These are phyloP conservation scores for Chascanopsetta lugubris DNA, from an alignment of 2,113 vertebrate genomes.

Conservation along the genomic window DNA sequence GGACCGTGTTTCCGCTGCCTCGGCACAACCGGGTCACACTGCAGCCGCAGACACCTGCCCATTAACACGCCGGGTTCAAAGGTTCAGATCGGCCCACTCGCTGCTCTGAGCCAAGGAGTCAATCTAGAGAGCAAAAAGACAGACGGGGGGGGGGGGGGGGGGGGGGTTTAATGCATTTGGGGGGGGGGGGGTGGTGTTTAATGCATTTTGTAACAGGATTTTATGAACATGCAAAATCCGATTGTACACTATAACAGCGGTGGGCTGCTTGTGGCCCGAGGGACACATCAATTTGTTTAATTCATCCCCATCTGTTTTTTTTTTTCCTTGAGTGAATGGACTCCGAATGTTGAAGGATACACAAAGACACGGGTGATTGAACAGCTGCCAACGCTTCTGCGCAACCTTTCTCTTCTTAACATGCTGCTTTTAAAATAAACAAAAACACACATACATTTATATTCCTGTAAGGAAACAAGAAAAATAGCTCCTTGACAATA, in stretches of 20 bases:
- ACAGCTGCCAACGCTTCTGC: background rate
- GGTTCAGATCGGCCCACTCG: slow-evolving; percentile 34
- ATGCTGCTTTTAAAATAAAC: too few relatives aligned
- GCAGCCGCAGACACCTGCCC: slow-evolving; percentile 18
- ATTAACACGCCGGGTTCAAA: slow-evolving; percentile 30
- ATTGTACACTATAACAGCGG: slow-evolving; percentile 27
- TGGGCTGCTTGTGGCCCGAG: slow-evolving; percentile 1
- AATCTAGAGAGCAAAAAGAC: background rate
- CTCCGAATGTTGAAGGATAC: slow-evolving; percentile 5
- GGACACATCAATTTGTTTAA: slow-evolving; percentile 8
- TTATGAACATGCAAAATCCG: slow-evolving; percentile 12
- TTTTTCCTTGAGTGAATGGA: slow-evolving; percentile 25
- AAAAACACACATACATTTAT: too few relatives aligned
- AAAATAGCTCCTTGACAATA: background rate
- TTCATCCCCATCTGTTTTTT: slow-evolving; percentile 13
- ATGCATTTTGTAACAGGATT: background rate
- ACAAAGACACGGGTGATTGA: background rate
- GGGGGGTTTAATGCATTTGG: slow-evolving; percentile 1
- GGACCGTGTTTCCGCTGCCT: slow-evolving; percentile 10
- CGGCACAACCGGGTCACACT: slow-evolving; percentile 30
- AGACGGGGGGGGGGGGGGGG: background rate
- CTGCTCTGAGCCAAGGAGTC: slow-evolving; percentile 27
- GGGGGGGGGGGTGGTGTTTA: background rate
- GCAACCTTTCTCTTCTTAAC: background rate
- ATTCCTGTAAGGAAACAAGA: background rate